Base-by-base conservation (phyloP, 2,797 vertebrate species). In the Benthosema pterotum region DNA sequence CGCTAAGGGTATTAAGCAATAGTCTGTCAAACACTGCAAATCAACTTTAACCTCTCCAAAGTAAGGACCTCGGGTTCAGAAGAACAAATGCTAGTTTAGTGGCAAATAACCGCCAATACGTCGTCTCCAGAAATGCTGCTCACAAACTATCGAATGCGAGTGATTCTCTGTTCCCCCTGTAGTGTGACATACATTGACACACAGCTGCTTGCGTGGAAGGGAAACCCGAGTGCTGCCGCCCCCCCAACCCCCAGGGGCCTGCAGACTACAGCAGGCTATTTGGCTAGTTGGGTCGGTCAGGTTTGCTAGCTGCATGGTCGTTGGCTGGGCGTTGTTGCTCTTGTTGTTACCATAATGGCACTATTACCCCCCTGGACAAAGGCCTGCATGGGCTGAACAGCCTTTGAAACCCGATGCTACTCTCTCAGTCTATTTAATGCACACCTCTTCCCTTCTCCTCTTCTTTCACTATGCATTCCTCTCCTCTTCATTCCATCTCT, bases 321-420 rank as follows among this genome's bases (percentile, higher is more conserved):
- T n/a, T 67, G 68, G 63, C 51, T 65, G 69, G 72, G 79, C 50
- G 64, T 22, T 43, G 25, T 80, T 70, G 72, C 72, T 77, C 79
- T 52, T 68, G 53, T 60, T 71, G 74, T 80, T 79, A 60, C 76
- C 77, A 78, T 88, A 86, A 89, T 87, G 78, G 71, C 73, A 78
- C 85, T 84, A 89, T 77, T 80, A 78, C 68, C 77, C 75, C 66
- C 52, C 18, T 57, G 76, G 74, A 87, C 84, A 88, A 88, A 77
- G 76, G 77, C 53, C 71, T 46, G n/a, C n/a, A n/a, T n/a, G n/a
- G 69, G 61, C 71, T 69, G 12, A 45, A 52, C 32, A 61, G 61
- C 68, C 75, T 85, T 87, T 85, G 87, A 90, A 91, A 90, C 69
- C 47, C 11, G 73, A 89, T 11, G 8, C 85, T 38, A 38, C 32